Evolutionary conservation across 1,140 invertebrate species (phyloP), one percentile per base, ranked within the genome.

Genomic region (Fopius arisanus): DNA sequence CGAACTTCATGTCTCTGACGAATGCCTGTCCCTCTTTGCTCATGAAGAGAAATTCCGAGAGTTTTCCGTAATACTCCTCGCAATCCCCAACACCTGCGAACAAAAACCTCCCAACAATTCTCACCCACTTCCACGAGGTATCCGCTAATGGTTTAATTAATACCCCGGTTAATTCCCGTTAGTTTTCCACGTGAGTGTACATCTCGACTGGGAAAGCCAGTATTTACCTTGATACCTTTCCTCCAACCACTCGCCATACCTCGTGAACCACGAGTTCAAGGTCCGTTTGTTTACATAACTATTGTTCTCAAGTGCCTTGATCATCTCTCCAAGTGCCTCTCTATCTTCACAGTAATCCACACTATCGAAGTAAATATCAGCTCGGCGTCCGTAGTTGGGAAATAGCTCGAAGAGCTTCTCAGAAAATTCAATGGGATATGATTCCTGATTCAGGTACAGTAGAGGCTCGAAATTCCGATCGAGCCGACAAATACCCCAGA

Each of bases 401-500:
- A 90, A 91, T 72, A 89, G 87, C 33, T 87, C 79, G 16, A 84
- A 85, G 14, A 88, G 77, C 54, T 88, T 86, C 4, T 87, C 75
- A 71, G 86, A 83, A 59, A 83, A 89, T 59, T 83, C 77, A 0
- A 87, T 81, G 0, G 88, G 84, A 75, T 90, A 88, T 2, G 89
- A 89, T 2, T 85, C 83, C 62, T 87, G 84, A 33, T 90, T 90
- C n/a, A 91, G 80, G 78, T 91, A 91, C 83, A 87, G 87, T n/a
- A 88, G 83, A 0, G 90, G 87, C 78, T 91, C 89, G 78, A 91
- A 91, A 67, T 91, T 88, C 73, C 90, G 89, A n/a, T 87, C 80
- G 41, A 91, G 77, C 4, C 88, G 79, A 21, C 87, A 84, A 28
- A 90, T 86, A 4, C 89, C 89, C 85, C 84, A 88, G 0, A 80